Base-by-base conservation (phyloP, 2,888 invertebrate species). In the Emesis furor region DNA sequence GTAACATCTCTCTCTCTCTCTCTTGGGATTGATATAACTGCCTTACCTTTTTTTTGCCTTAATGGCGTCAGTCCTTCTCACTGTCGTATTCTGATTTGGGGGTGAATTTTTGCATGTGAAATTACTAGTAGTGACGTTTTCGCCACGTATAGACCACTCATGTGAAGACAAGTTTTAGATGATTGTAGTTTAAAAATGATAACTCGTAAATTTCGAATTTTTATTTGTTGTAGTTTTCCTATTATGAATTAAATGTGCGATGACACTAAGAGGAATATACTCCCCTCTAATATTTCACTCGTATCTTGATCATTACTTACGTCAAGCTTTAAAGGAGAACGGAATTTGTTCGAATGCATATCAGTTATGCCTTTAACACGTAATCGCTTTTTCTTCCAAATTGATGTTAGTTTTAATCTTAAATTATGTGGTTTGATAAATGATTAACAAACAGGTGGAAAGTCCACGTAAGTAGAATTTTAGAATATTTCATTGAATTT, bases 341-440 rank as follows among this genome's bases (percentile, higher is more conserved):
- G 30, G 59, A 12, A 65, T 65, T 71, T 30, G 30, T 46, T 46
- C 46, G 14, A 71, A 65, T 30, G 65, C 59, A 42, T 59, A 78
- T 78, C 72, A 17, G 72, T 65, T 73, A n/a, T 65, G 72, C 71
- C 65, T 65, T 78, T 78, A 55, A 32, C 30, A 65, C 12, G 14
- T 65, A 32, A 65, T 65, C 14, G 65, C 32, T 35, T 35, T 35
- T 35, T 35, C 35, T 65, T 65, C 30, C 12, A 65, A 32, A 12
- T 65, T 65, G 65, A 30, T 32, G 32, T 65, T 65, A 65, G 65
- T 1, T 65, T 32, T 32, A 65, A 65, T 30, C 8, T 32, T 32
- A 30, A 65, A 30, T 12, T 5, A n/a, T 62, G 62, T 24, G 62
- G 30, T 30, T 30, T 62, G 10, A 14, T 5, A 46, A 46, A 4